Base-by-base conservation (phyloP, 2,888 invertebrate genomes). In the Acanthosepion pharaonis region DNA sequence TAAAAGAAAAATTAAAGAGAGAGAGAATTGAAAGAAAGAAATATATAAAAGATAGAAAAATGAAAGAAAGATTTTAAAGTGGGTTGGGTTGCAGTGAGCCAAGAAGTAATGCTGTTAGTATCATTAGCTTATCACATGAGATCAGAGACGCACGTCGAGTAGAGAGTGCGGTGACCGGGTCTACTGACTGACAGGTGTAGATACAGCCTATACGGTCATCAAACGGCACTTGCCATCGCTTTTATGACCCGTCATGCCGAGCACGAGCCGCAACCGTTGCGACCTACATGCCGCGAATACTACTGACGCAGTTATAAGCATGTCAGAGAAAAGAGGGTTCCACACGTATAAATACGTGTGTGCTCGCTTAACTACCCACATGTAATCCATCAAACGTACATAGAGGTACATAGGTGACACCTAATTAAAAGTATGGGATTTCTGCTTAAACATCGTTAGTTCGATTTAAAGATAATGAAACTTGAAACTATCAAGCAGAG, bases 71-170 rank as follows among this genome's bases (percentile, higher is more conserved):
- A 28, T 78, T 9, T 78, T 28, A n/a, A 78, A 15, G 3, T n/a
- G 78, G 28, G n/a, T 28, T 78, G 78, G 78, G n/a, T n/a, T 28
- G 78, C n/a, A n/a, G n/a, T n/a, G 28, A 78, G 8, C 28, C 9
- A 28, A 78, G 78, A n/a, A 78, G 78, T 78, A n/a, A n/a, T 18
- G 78, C 78, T 78, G 78, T 78, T 78, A 78, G n/a, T 64, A 23
- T 64, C 64, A 64, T 78, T n/a, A 78, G n/a, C n/a, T 78, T n/a
- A 78, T 78, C 78, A 78, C n/a, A 78, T 78, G n/a, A 28, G 78
- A 78, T 78, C 78, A n/a, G 78, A 78, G 78, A 78, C 78, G n/a
- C 78, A 78, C n/a, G 78, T n/a, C 78, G 78, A n/a, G 78, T n/a
- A 8, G 78, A 8, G n/a, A 78, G 78, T 78, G 78, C 78, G 78